Base-by-base conservation (phyloP, 2,888 invertebrate species). In the Chirona hameri region DNA sequence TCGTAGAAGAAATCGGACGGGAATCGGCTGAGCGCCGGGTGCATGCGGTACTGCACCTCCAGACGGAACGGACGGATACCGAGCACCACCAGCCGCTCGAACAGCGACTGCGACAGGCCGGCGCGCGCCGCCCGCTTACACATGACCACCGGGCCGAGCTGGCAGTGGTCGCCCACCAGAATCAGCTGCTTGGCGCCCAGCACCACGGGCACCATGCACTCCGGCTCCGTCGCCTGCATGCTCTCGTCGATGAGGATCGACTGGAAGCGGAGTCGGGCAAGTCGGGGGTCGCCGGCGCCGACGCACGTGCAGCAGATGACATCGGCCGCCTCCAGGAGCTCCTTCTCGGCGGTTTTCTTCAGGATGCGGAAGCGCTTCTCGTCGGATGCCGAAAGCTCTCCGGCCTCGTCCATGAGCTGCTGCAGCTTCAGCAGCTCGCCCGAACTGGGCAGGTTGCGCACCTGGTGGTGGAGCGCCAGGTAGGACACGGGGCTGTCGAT, bases 1-100 rank as follows among this genome's bases (percentile, higher is more conserved):
- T 99, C 99, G 87, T 99, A 99, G 89, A 99, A 99, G 89, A 99
- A 98, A 89, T 99, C 99, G 0, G 98, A 99, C 0, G 99, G 99
- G 88, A 99, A 99, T 83, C 97, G 93, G 0, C 97, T 97, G 15
- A 99, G 90, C 87, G 97, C 97, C 0, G 99, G 99, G 87, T 99
- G 99, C 99, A 99, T 99, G 82, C 99, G 93, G 88, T 99, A 99
- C 87, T 99, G 99, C 0, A 97, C 97, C 88, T 99, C 98, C 72
- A 99, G 91, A 0, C 99, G 93, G 89, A 99, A 97, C 0, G 99
- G 99, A 48, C 98, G 91, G 86, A 98, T 99, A 15, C 99, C 99
- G 12, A 99, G 91, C 0, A 99, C 97, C 0, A 99, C 99, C 0
- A 99, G 90, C 10, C 99, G 91, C 88, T 99, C 99, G 88, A 99